phyloP scores from a whole-genome alignment of 1,140 invertebrate species.

The Sogatella furcifera region DNA sequence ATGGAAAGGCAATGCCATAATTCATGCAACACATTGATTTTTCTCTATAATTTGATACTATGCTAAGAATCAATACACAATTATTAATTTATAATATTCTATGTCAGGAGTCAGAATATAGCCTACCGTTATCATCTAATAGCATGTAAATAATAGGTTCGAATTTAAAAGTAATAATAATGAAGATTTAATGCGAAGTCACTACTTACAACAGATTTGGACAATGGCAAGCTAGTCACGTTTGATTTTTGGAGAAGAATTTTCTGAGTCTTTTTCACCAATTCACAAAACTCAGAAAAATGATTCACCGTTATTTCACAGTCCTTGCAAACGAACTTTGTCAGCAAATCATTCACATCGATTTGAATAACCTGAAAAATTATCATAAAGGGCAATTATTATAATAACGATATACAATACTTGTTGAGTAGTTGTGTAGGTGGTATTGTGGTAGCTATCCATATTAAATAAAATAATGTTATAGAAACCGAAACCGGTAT shows the following conservation, averaged over 20 bases:
- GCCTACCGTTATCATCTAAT: background rate
- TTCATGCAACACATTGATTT: background rate
- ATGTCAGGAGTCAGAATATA: background rate
- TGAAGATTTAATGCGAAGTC: background rate
- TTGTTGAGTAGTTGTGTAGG: no score
- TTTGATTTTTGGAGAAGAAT: background rate
- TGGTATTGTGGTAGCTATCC: no score
- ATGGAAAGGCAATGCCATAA: no score
- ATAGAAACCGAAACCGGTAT: no score
- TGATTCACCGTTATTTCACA: background rate
- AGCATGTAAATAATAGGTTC: background rate
- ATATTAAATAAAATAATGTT: no score
- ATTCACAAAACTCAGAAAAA: background rate
- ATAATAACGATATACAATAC: no score
- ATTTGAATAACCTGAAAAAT: background rate
- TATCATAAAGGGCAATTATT: no score
- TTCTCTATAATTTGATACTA: background rate
- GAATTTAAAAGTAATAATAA: background rate
- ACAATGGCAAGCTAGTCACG: background rate
- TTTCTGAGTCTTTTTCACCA: background rate
- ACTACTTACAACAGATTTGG: background rate
- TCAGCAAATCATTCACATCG: background rate
- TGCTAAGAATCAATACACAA: background rate
- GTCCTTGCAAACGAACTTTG: background rate
- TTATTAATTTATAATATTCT: no score